phyloP scores from a whole-genome alignment of 2,113 vertebrate genomes.

The Corythoichthys haematopterus region DNA sequence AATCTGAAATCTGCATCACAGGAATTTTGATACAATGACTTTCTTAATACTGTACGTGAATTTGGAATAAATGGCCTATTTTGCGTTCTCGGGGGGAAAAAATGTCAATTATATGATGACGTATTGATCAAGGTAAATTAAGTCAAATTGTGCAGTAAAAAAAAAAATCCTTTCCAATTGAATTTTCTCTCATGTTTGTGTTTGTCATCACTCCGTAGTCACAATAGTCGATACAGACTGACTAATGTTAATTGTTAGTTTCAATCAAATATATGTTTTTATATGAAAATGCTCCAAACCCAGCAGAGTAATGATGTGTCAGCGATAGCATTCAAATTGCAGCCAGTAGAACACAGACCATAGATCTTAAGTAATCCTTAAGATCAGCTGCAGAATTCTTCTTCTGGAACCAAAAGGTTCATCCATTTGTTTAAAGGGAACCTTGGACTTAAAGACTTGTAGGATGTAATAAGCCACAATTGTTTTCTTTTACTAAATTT shows the following conservation, averaged over 20 bases:
- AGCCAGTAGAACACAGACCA: neutral
- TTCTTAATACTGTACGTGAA: neutral
- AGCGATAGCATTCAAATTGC: neutral
- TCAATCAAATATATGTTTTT: neutral
- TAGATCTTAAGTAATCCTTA: neutral
- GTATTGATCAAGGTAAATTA: constrained; percentile 16
- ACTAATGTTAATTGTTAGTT: neutral
- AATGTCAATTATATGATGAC: neutral
- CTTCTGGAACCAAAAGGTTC: neutral
- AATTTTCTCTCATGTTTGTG: neutral
- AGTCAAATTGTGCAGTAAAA: constrained; percentile 16
- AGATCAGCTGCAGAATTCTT: neutral
- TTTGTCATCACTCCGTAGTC: neutral
- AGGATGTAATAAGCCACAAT: no score
- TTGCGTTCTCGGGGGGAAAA: constrained; percentile 26
- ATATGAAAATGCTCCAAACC: neutral
- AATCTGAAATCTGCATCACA: neutral
- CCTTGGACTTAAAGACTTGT: no score
- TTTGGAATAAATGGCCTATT: constrained; percentile 28
- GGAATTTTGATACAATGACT: neutral
- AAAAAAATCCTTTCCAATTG: neutral
- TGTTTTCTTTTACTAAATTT: no score
- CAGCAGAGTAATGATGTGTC: neutral
- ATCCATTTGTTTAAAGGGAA: neutral
- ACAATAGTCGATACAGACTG: neutral